Percentiles rank a stretch among this genome's conserved stretches.
Conservation (phyloP, 2,113 vertebrate genomes). For the Alces alces region DNA sequence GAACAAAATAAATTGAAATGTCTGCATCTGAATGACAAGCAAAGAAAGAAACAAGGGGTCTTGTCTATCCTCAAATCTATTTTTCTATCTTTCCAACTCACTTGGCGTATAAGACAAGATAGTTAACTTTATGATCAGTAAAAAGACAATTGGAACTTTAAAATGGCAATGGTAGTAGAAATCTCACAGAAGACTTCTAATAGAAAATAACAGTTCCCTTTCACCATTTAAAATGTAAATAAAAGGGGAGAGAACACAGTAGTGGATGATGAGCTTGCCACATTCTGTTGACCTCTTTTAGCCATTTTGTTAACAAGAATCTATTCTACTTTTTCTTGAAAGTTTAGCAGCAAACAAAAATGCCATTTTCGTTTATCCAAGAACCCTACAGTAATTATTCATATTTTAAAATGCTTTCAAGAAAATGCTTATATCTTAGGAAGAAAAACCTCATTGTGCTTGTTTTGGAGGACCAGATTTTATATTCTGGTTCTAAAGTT, state of each 20-base stretch:
- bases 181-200: not conserved
- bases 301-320: not conserved
- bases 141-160: not conserved
- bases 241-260: not conserved
- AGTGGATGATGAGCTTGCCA: not conserved
- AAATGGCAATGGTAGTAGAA: not conserved
- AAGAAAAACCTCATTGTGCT: not conserved
- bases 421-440: not conserved
- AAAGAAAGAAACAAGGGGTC: not conserved
- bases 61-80: not conserved
- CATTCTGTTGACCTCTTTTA: not conserved
- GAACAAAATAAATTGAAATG: not conserved
- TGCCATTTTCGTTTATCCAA: not conserved
- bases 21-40: not conserved
- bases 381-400: not conserved
- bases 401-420: not conserved
- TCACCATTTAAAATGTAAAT: not conserved
- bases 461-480: not conserved
- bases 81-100: not conserved
- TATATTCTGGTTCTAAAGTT: not conserved
- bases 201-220: not conserved
- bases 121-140: not conserved
- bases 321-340: not conserved
- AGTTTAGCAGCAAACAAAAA: not conserved
- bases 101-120: not conserved